A percentile compares a stretch with the other conserved stretches of the same genome.
These are phyloP conservation scores for Sebastes trivittatus DNA, from an alignment of 2,797 vertebrate species.

Conservation along the genomic window DNA sequence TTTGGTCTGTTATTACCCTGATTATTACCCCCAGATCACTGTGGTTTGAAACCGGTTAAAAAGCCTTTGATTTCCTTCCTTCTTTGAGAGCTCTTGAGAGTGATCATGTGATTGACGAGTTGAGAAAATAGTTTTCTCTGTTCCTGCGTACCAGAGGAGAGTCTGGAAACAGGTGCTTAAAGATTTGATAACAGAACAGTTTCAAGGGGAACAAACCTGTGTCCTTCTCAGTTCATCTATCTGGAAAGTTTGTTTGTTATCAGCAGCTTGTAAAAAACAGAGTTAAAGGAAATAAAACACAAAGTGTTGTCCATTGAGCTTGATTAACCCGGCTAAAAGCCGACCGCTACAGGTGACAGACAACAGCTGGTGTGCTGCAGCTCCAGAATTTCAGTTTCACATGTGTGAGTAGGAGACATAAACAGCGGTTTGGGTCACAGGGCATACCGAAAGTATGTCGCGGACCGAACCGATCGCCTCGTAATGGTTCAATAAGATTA, in stretches of 20 bases:
- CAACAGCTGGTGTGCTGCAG: too few relatives aligned
- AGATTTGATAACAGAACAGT: not conserved
- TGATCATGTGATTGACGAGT: not conserved
- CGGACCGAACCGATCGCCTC: rapidly evolving
- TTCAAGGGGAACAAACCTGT: not conserved
- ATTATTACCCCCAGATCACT: not conserved
- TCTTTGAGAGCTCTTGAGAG: not conserved
- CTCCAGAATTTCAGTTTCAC: too few relatives aligned
- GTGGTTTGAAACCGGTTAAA: not conserved
- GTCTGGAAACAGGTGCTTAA: not conserved
- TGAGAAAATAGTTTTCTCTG: not conserved
- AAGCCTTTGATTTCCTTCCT: not conserved
- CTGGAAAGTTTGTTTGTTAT: not conserved
- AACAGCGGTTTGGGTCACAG: too few relatives aligned
- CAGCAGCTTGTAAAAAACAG: not conserved
- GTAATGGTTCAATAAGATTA: too few relatives aligned
- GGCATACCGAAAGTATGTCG: too few relatives aligned
- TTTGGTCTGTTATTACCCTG: conserved; percentile 17
- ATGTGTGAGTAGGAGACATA: too few relatives aligned
- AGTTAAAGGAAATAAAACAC: not conserved
- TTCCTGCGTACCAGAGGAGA: not conserved
- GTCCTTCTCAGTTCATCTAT: not conserved
- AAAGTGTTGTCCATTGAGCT: too few relatives aligned
- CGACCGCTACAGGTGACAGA: too few relatives aligned
- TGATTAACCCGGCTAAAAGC: too few relatives aligned